A percentile compares a stretch with the other conserved stretches of the same genome.
Conservation (phyloP, 2,113 vertebrate genomes). For the Etheostoma cragini region DNA sequence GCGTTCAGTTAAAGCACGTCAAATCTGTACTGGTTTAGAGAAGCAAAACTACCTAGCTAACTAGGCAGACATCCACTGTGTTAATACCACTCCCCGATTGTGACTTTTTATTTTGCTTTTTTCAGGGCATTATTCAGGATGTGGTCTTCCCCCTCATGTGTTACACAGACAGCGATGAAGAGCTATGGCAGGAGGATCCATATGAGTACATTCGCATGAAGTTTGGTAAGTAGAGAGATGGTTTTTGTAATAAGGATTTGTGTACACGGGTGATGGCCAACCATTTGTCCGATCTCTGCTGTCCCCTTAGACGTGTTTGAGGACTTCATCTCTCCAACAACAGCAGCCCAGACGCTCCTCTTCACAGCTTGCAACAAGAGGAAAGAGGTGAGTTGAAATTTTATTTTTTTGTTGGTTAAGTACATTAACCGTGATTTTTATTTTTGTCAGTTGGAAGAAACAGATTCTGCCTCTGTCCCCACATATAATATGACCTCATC, state of each 20-base stretch:
- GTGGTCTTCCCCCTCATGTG: constrained; percentile 93
- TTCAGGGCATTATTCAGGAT: constrained; percentile 87
- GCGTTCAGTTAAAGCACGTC: not conserved
- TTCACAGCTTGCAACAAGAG: constrained; percentile 99
- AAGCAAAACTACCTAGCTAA: not conserved
- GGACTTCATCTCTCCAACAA: constrained; percentile 98
- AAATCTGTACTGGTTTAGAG: not conserved
- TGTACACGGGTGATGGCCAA: constrained; percentile 4
- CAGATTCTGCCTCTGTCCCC: not conserved
- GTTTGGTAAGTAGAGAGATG: constrained; percentile 86
- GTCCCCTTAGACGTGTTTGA: constrained; percentile 93
- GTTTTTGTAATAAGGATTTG: not conserved
- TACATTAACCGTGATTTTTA: not conserved
- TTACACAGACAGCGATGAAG: constrained; percentile 98
- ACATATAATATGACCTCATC: not conserved
- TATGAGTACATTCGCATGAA: constrained; percentile 99
- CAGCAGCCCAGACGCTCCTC: constrained; percentile 96
- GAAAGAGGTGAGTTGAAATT: constrained; percentile 90
- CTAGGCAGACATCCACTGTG: not conserved
- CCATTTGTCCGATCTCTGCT: not conserved
- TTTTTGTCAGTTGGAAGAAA: not conserved
- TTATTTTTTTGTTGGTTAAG: not conserved
- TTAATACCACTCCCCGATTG: not conserved
- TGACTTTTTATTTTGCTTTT: constrained; percentile 31
- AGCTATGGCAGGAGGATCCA: constrained; percentile 98